phyloP scores from a whole-genome alignment of 2,797 vertebrate genomes.

The Girardinus metallicus region DNA sequence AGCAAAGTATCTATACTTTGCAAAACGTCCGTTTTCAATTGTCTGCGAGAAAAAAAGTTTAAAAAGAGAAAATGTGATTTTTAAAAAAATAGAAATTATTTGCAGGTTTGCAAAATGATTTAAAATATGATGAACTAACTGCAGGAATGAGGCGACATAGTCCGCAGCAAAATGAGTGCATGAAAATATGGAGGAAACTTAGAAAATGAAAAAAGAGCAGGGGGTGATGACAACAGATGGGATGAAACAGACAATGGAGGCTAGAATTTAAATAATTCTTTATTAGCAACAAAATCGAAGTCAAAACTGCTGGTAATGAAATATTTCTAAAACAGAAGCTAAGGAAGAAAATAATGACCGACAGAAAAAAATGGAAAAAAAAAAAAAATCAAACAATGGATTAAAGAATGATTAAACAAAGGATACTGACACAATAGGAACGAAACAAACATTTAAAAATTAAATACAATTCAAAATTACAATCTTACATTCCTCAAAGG shows the following conservation, averaged over 20 bases:
- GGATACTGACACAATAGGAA: background rate
- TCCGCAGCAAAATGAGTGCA: background rate
- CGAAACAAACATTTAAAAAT: background rate
- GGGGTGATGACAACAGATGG: slow-evolving; percentile 12
- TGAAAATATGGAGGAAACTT: slow-evolving; percentile 6
- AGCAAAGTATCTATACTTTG: slow-evolving; percentile 94
- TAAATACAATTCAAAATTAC: background rate
- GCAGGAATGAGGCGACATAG: background rate
- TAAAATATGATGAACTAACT: slow-evolving; percentile 4
- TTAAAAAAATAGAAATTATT: background rate
- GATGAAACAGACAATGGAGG: slow-evolving; percentile 51
- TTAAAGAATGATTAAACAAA: background rate
- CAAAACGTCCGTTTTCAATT: slow-evolving; percentile 98
- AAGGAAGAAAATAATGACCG: slow-evolving; percentile 6
- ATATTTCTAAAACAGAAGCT: slow-evolving; percentile 17
- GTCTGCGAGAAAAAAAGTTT: slow-evolving; percentile 79
- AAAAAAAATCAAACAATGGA: background rate
- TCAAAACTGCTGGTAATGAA: slow-evolving; percentile 30
- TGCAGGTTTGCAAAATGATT: background rate
- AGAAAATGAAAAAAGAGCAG: slow-evolving; percentile 4
- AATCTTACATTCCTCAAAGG: background rate
- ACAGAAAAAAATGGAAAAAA: background rate
- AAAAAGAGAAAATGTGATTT: background rate
- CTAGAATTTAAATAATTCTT: slow-evolving; percentile 51
- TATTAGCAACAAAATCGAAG: slow-evolving; percentile 61